These are phyloP conservation scores for Eupristina koningsbergeri DNA, from an alignment of 1,140 invertebrate species.

Conservation along the genomic window DNA sequence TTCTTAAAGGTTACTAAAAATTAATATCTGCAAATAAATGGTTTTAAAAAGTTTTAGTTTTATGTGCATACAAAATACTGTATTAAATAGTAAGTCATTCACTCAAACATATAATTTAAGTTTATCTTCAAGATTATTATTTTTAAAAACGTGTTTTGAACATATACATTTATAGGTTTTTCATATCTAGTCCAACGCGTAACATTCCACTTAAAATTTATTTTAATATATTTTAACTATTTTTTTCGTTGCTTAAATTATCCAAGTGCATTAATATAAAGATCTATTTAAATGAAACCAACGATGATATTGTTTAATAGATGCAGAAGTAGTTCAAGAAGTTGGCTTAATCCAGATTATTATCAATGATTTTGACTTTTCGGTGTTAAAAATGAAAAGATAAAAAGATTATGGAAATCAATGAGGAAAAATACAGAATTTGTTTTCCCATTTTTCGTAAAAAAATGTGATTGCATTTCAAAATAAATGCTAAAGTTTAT, in stretches of 20 bases:
- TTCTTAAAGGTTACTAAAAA: no score
- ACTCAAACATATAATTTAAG: not conserved
- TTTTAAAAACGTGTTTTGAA: not conserved
- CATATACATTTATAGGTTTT: not conserved
- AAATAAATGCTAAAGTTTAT: not conserved
- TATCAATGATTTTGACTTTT: constrained; percentile 66
- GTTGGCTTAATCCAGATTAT: constrained; percentile 17
- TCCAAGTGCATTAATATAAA: no score
- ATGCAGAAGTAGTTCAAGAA: not conserved
- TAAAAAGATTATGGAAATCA: not conserved
- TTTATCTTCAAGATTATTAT: not conserved
- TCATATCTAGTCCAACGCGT: not conserved
- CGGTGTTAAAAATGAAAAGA: constrained; percentile 67
- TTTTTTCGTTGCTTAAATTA: no score
- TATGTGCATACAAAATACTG: not conserved
- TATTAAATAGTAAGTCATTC: not conserved
- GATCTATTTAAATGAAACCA: not conserved
- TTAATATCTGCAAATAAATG: no score
- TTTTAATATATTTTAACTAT: not conserved
- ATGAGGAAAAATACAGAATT: not conserved
- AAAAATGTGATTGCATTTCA: not conserved
- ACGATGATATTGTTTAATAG: not conserved
- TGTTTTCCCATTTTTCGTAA: not conserved
- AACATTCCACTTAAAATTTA: not conserved
- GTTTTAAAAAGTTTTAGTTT: no score